A percentile compares a stretch with the other conserved stretches of the same genome.
phyloP scores from a whole-genome alignment of 2,113 vertebrate species.

The Cercopithecus mona region DNA sequence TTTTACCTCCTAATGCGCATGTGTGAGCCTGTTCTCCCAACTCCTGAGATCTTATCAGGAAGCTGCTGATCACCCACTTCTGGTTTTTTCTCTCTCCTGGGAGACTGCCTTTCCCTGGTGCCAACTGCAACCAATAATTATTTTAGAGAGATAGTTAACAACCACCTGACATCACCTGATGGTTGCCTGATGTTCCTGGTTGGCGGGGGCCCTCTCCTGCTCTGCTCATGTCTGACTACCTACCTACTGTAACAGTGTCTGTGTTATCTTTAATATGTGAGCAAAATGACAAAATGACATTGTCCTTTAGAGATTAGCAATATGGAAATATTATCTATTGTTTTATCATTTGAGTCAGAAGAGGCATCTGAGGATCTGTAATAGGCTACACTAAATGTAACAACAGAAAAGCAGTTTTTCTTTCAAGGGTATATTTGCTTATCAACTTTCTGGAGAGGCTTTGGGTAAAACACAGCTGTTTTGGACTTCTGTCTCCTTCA shows the following conservation, averaged over 20 bases:
- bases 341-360: slow-evolving; percentile 7
- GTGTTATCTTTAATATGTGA: neutral
- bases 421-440: slow-evolving; percentile 8
- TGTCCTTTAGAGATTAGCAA: neutral
- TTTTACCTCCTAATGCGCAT: too few species aligned
- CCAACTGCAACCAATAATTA: too few species aligned
- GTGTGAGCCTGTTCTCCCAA: too few species aligned
- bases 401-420: neutral
- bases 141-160: too few species aligned
- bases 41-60: too few species aligned
- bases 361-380: neutral
- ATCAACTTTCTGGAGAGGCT: neutral
- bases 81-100: too few species aligned
- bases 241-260: neutral
- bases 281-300: neutral
- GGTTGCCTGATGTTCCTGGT: too few species aligned
- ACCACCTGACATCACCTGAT: too few species aligned
- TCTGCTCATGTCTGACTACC: too few species aligned
- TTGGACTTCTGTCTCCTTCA: neutral
- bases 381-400: neutral
- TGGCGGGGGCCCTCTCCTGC: too few species aligned
- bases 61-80: too few species aligned
- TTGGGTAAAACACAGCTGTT: neutral
- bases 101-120: too few species aligned
- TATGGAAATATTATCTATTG: neutral